Evolutionary conservation across 2,888 invertebrate genomes (phyloP), one percentile per base, ranked within the genome.

Genomic region (Cheilosia impressa): DNA sequence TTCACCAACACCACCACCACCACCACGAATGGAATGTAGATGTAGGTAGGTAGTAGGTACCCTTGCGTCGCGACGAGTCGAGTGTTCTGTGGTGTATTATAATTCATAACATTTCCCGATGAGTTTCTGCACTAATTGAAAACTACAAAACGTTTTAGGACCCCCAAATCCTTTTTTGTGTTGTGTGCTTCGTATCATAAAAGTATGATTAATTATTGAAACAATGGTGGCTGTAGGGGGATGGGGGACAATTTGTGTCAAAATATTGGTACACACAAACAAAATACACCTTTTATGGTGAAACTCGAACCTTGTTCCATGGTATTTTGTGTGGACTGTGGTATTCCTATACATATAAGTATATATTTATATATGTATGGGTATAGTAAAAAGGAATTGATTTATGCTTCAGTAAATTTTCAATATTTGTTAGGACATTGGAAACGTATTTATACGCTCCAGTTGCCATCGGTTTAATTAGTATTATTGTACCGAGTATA

Each of bases 381-480:
- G 17, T 58, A 50, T 47, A 77, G 76, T 82, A 65, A 60, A 77
- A 82, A 77, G 76, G 65, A 82, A 77, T 82, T 77, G 82, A 82
- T 82, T 77, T 77, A 82, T 82, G 82, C 82, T 77, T 77, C 77
- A 77, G 82, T 82, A 82, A 82, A 82, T 82, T 81, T 81, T 81
- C 81, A 71, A 47, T 71, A 82, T 82, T 82, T 77, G 82, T 77
- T 77, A 71, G 77, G 66, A 82, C 69, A 71, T 82, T 82, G 60
- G 76, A 77, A 82, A 72, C 71, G 77, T 77, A 82, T 82, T 81
- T 82, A 77, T 77, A 77, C 77, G 82, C 63, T 82, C 58, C 77
- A 72, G 53, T 82, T 82, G 58, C 63, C 81, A 65, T 53, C 19
- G 71, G 76, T 81, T 76, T 81, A 81, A 81, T 81, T 81, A 81